Evolutionary conservation across 2,888 invertebrate genomes (phyloP).

Genomic region (Napeogenes inachia): DNA sequence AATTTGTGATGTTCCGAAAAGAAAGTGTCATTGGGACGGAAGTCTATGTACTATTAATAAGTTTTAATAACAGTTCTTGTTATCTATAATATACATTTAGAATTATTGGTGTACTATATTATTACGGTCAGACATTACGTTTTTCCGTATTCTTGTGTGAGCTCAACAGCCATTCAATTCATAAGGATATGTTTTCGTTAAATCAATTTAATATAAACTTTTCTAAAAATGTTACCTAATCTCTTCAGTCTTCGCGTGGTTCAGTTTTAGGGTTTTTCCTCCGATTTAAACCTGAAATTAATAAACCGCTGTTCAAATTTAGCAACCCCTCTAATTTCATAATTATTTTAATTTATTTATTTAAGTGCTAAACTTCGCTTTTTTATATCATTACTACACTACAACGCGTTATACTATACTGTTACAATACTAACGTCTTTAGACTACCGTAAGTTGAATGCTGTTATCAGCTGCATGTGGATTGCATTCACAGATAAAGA

Average conservation of each 20-base stretch:
- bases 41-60: constrained; percentile 5
- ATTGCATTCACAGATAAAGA: background rate
- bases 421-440: too few species aligned
- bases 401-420: too few species aligned
- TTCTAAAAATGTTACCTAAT: constrained; percentile 40
- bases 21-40: constrained; percentile 9
- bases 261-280: constrained; percentile 47
- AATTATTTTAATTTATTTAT: too few species aligned
- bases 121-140: background rate
- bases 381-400: too few species aligned
- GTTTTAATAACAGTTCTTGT: background rate
- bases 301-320: constrained; percentile 55
- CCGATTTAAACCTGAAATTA: constrained; percentile 67
- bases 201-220: constrained; percentile 16
- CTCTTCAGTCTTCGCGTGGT: constrained; percentile 53
- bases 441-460: too few species aligned
- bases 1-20: background rate
- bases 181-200: constrained; percentile 17
- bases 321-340: constrained; percentile 31
- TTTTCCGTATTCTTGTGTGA: background rate
- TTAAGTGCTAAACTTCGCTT: too few species aligned
- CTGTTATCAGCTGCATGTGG: too few species aligned
- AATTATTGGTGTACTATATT: background rate
- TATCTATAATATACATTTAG: background rate
- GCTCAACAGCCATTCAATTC: constrained; percentile 2